These are phyloP conservation scores for Euphonia xanthogaster DNA, from an alignment of 2,797 vertebrate species.

Conservation along the genomic window DNA sequence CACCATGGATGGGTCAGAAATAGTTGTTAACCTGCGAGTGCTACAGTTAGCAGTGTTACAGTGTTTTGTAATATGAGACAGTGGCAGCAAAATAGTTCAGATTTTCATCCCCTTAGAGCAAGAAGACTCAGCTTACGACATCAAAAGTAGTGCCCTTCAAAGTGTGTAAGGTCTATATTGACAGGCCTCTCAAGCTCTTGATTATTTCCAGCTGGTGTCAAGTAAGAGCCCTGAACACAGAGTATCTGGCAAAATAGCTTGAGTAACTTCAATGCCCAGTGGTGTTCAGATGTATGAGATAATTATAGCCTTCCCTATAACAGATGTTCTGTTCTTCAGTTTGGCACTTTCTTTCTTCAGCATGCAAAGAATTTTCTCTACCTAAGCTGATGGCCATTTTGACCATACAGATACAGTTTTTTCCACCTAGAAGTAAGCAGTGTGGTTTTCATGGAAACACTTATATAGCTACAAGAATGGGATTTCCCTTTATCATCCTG, in stretches of 20 bases:
- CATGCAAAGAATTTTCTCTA: conserved; percentile 17
- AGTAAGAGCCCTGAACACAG: conserved; percentile 1
- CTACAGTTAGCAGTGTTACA: background rate
- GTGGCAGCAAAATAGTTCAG: background rate
- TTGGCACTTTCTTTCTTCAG: conserved; percentile 46
- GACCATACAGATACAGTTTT: background rate
- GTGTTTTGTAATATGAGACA: background rate
- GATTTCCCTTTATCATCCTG: background rate
- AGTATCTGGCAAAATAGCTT: conserved; percentile 14
- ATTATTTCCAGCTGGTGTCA: conserved; percentile 42
- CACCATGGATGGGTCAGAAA: background rate
- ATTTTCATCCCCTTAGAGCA: background rate
- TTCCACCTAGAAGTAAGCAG: background rate
- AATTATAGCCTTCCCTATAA: conserved; percentile 48
- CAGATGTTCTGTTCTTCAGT: conserved; percentile 43
- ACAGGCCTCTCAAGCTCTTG: conserved; percentile 20
- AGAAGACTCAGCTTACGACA: background rate
- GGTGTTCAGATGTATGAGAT: conserved; percentile 50
- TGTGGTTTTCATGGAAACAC: background rate
- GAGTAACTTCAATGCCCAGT: conserved; percentile 27
- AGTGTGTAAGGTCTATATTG: background rate
- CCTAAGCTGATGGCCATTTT: conserved; percentile 7
- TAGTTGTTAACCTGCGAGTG: background rate
- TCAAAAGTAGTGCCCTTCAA: background rate
- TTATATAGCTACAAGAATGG: background rate